Conservation (phyloP, 2,888 invertebrate species). For the Chydorus sphaericus region DNA sequence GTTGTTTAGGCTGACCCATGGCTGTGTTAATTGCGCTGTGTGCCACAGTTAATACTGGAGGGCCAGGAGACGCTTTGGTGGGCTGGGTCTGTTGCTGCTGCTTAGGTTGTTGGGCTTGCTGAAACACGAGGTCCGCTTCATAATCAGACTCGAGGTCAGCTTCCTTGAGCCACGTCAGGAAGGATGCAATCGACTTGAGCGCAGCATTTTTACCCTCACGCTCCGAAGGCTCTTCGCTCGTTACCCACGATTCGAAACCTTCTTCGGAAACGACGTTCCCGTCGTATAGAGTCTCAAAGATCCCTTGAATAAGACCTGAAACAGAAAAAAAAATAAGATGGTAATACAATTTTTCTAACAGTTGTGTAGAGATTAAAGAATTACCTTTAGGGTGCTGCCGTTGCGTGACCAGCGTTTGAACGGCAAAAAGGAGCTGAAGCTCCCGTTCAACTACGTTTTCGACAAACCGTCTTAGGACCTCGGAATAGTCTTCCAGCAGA, state of each 20-base stretch:
- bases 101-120: too few species aligned
- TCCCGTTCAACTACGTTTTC: conserved; percentile 53
- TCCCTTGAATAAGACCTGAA: conserved; percentile 56
- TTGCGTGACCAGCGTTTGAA: conserved; percentile 61
- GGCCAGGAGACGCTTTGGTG: too few species aligned
- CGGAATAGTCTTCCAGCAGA: conserved; percentile 33
- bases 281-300: conserved; percentile 65
- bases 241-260: conserved; percentile 66
- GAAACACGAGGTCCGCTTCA: too few species aligned
- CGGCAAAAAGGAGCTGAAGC: conserved; percentile 66
- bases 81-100: too few species aligned
- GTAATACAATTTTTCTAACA: too few species aligned
- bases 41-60: too few species aligned
- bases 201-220: conserved; percentile 67
- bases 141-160: conserved; percentile 36
- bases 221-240: conserved; percentile 49
- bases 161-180: conserved; percentile 53
- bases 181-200: conserved; percentile 52
- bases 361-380: conserved; percentile 6
- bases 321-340: too few species aligned
- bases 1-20: too few species aligned
- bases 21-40: too few species aligned
- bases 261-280: conserved; percentile 63
- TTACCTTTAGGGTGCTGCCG: conserved; percentile 60
- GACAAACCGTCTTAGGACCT: conserved; percentile 51